Percentiles rank a stretch among this genome's conserved stretches.
These are phyloP conservation scores for Tiliacea citrago DNA, from an alignment of 2,888 invertebrate genomes.

Conservation along the genomic window DNA sequence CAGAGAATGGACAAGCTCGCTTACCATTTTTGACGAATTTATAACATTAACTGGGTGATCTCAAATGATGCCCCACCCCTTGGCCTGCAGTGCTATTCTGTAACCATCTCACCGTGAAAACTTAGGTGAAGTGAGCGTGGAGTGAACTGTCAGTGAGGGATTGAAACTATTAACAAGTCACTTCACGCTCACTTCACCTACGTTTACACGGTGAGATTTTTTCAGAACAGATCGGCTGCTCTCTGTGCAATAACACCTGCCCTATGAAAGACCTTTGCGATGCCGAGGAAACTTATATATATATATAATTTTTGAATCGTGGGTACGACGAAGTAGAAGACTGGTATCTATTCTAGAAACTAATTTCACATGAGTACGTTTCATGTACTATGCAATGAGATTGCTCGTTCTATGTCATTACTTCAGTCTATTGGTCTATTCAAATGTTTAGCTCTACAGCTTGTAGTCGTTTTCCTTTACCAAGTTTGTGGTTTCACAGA, in stretches of 20 bases:
- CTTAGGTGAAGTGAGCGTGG: too few relatives aligned
- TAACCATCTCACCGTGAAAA: too few relatives aligned
- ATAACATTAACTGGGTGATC: not conserved
- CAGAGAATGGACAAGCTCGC: not conserved
- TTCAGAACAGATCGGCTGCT: too few relatives aligned
- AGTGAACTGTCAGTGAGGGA: too few relatives aligned
- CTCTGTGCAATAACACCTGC: not conserved
- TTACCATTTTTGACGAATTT: not conserved
- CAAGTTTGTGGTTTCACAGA: not conserved
- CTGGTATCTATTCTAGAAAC: not conserved
- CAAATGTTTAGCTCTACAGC: not conserved
- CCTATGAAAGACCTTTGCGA: not conserved
- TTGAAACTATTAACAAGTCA: too few relatives aligned
- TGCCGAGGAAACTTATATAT: not conserved
- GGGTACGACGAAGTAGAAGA: too few relatives aligned
- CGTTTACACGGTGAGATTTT: too few relatives aligned
- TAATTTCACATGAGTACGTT: not conserved
- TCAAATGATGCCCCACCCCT: not conserved
- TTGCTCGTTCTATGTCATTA: not conserved
- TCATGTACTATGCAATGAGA: too few relatives aligned
- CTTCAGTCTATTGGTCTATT: too few relatives aligned
- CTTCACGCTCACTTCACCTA: too few relatives aligned
- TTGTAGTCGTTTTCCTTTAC: not conserved
- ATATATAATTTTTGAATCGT: not conserved
- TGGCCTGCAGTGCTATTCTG: too few relatives aligned